Percentiles rank a stretch among this genome's conserved stretches.
Conservation (phyloP, 1,140 invertebrate genomes). For the Daktulosphaira vitifoliae region DNA sequence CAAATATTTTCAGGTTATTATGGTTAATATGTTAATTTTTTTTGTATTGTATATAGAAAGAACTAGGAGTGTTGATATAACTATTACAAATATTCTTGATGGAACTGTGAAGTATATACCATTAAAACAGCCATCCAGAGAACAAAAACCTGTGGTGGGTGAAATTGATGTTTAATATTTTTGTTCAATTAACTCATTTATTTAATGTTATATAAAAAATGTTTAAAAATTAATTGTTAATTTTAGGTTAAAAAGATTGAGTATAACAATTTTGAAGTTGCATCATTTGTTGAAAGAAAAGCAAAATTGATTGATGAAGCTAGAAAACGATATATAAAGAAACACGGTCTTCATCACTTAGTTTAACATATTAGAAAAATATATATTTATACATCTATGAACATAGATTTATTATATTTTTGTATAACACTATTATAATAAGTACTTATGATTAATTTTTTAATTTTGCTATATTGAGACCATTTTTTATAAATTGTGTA, state of each 20-base stretch:
- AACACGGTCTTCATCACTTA: constrained; percentile 42
- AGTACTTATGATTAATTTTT: too few relatives aligned
- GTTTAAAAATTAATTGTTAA: background rate
- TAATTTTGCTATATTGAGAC: too few relatives aligned
- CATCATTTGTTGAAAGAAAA: constrained; percentile 49
- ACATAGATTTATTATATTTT: too few relatives aligned
- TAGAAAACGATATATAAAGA: constrained; percentile 46
- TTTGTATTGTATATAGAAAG: background rate
- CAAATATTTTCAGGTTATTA: too few relatives aligned
- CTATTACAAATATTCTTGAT: constrained; percentile 29
- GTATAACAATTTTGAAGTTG: constrained; percentile 40
- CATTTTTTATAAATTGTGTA: too few relatives aligned
- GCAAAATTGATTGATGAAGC: constrained; percentile 46
- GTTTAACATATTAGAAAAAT: background rate
- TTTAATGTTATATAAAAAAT: too few relatives aligned
- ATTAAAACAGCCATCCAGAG: constrained; percentile 5
- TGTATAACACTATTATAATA: too few relatives aligned
- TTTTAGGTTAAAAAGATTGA: background rate
- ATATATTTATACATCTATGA: too few relatives aligned
- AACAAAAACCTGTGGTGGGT: background rate
- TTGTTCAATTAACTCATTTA: too few relatives aligned
- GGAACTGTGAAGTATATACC: constrained; percentile 17
- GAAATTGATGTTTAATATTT: background rate
- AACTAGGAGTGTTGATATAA: constrained; percentile 24
- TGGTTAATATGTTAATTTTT: background rate